Conservation (phyloP, 1,140 invertebrate genomes). For the Rhagoletis pomonella region DNA sequence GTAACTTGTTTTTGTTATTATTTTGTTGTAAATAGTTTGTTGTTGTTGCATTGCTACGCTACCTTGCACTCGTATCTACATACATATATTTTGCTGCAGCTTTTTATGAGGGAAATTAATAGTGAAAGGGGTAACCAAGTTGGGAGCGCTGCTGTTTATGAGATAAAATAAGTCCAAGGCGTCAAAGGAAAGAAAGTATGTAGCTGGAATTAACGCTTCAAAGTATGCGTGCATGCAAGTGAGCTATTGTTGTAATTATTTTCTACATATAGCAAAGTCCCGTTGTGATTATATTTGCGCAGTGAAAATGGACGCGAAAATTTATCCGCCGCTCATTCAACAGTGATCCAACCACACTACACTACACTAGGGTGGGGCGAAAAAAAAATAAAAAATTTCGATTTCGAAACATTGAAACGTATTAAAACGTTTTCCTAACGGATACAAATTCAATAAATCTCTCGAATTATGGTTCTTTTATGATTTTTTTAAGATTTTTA, state of each 20-base stretch:
- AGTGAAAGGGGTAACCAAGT: constrained; percentile 31
- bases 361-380: too few species aligned
- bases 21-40: too few species aligned
- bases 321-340: background rate
- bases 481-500: too few species aligned
- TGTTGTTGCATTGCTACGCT: background rate
- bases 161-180: constrained; percentile 12
- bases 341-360: background rate
- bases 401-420: too few species aligned
- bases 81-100: background rate
- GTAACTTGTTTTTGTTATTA: too few species aligned
- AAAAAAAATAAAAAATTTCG: too few species aligned
- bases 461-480: too few species aligned
- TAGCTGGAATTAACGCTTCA: background rate
- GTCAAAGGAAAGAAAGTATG: background rate
- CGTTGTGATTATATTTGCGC: background rate
- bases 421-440: too few species aligned
- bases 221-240: background rate
- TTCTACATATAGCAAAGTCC: background rate
- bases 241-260: constrained; percentile 25
- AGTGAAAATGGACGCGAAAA: constrained; percentile 28
- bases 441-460: too few species aligned
- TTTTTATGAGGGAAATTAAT: constrained; percentile 17
- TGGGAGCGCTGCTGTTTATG: background rate
- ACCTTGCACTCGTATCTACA: background rate